Evolutionary conservation across 2,797 vertebrate genomes (phyloP).

Genomic region (Acanthurus lineatus): DNA sequence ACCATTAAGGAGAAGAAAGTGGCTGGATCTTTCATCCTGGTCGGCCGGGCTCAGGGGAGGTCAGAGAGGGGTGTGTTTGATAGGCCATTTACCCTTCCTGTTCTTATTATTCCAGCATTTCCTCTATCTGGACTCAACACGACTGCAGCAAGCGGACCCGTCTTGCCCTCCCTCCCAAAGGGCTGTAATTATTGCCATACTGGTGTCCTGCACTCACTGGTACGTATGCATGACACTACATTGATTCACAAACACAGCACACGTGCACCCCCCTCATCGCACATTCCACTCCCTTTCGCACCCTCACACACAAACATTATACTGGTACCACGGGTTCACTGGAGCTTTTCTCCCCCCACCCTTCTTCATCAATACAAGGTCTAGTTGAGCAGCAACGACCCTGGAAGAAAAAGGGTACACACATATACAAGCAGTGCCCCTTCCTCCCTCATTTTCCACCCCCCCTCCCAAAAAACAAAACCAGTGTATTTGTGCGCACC

Average conservation of each 20-base stretch:
- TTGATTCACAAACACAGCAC: slow-evolving; percentile 48
- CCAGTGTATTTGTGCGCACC: slow-evolving; percentile 63
- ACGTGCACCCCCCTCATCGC: slow-evolving; percentile 30
- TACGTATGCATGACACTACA: slow-evolving; percentile 52
- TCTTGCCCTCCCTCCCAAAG: slow-evolving; percentile 68
- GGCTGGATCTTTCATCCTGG: slow-evolving; percentile 91
- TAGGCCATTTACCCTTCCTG: slow-evolving; percentile 89
- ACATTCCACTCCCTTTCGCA: slow-evolving; percentile 41
- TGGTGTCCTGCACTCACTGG: slow-evolving; percentile 74
- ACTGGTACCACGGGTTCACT: slow-evolving; percentile 32
- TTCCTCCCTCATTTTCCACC: slow-evolving; percentile 50
- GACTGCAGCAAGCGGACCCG: slow-evolving; percentile 70
- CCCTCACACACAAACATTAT: slow-evolving; percentile 31
- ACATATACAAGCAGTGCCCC: slow-evolving; percentile 19
- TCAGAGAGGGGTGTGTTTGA: slow-evolving; percentile 90
- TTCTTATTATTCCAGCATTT: slow-evolving; percentile 89
- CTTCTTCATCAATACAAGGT: slow-evolving; percentile 39
- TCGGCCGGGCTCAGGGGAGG: slow-evolving; percentile 88
- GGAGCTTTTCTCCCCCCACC: not conserved
- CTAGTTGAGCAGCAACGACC: slow-evolving; percentile 67
- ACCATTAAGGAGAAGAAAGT: slow-evolving; percentile 92
- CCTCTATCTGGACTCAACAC: slow-evolving; percentile 86
- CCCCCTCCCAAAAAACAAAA: slow-evolving; percentile 56
- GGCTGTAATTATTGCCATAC: slow-evolving; percentile 90
- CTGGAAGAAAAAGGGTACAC: slow-evolving; percentile 41